Evolutionary conservation across 2,888 invertebrate species (phyloP).

Genomic region (Drosophila cognata): DNA sequence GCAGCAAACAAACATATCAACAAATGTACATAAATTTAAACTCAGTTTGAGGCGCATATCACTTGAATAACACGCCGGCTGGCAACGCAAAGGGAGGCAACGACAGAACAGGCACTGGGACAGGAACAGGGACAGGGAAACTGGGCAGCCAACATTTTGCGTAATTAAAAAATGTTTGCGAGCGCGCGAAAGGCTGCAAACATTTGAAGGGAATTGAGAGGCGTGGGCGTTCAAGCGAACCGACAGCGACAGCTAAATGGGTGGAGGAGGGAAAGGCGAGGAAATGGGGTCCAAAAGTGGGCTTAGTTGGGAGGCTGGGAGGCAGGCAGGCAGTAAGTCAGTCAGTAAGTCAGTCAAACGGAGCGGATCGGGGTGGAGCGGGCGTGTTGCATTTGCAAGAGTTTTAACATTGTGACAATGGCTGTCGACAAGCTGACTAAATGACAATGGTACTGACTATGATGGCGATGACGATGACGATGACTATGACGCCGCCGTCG

Average conservation of each 20-base stretch:
- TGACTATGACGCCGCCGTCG: conserved; percentile 27
- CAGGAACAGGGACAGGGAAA: conserved; percentile 17
- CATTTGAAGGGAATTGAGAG: conserved; percentile 61
- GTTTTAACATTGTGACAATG: conserved; percentile 77
- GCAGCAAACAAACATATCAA: conserved; percentile 15
- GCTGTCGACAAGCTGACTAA: conserved; percentile 76
- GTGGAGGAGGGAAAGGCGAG: conserved; percentile 4
- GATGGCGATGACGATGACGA: conserved; percentile 20
- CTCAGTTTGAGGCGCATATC: conserved; percentile 60
- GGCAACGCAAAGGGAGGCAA: conserved; percentile 39
- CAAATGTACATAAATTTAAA: conserved; percentile 57
- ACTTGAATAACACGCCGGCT: conserved; percentile 73
- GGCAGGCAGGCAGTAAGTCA: neutral
- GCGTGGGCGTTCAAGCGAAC: conserved; percentile 74
- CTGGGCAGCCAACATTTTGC: conserved; percentile 78
- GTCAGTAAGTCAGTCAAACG: conserved; percentile 6
- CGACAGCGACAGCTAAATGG: conserved; percentile 41
- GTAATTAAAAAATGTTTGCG: conserved; percentile 82
- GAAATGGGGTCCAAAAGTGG: conserved; percentile 5
- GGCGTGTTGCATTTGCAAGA: conserved; percentile 68
- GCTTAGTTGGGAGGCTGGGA: neutral
- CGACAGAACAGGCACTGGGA: neutral
- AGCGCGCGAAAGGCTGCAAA: conserved; percentile 68
- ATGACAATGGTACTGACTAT: conserved; percentile 64
- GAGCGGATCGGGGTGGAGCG: conserved; percentile 26